Percentiles rank a stretch among this genome's conserved stretches.
Conservation (phyloP, 2,888 invertebrate genomes). For the Leptarthrus brevirostris region DNA sequence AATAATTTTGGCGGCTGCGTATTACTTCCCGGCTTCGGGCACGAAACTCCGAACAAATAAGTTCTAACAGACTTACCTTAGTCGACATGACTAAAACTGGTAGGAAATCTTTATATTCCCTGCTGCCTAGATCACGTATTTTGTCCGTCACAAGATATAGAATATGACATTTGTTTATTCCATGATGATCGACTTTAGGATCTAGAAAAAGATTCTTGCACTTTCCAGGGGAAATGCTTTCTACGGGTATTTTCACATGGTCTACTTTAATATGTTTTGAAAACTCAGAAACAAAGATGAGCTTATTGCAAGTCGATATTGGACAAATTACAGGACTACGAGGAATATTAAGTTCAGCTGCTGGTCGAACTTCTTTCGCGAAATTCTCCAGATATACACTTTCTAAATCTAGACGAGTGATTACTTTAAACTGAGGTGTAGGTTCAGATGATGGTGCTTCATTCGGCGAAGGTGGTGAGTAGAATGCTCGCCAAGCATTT, state of each 20-base stretch:
- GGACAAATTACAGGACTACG: slow-evolving; percentile 61
- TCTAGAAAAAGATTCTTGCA: slow-evolving; percentile 62
- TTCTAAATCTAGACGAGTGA: background rate
- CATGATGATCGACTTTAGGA: slow-evolving; percentile 55
- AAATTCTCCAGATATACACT: background rate
- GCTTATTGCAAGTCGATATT: slow-evolving; percentile 57
- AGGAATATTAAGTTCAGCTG: slow-evolving; percentile 55
- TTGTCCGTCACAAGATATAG: slow-evolving; percentile 61
- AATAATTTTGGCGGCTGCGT: slow-evolving; percentile 36
- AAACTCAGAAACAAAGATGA: slow-evolving; percentile 61
- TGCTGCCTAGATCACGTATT: slow-evolving; percentile 58
- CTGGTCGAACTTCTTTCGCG: background rate
- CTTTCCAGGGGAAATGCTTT: slow-evolving; percentile 58
- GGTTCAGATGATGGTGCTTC: background rate
- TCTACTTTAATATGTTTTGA: slow-evolving; percentile 60
- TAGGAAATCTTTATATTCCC: slow-evolving; percentile 58
- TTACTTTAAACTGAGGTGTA: background rate
- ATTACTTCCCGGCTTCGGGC: background rate
- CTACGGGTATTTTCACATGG: slow-evolving; percentile 60
- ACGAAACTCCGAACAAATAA: slow-evolving; percentile 39
- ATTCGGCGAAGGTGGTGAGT: background rate
- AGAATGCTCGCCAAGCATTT: slow-evolving; percentile 19
- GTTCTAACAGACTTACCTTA: slow-evolving; percentile 56
- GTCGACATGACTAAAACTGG: slow-evolving; percentile 62
- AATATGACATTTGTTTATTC: slow-evolving; percentile 59